phyloP scores from a whole-genome alignment of 1,140 invertebrate species.

The Heliothis subflexa region DNA sequence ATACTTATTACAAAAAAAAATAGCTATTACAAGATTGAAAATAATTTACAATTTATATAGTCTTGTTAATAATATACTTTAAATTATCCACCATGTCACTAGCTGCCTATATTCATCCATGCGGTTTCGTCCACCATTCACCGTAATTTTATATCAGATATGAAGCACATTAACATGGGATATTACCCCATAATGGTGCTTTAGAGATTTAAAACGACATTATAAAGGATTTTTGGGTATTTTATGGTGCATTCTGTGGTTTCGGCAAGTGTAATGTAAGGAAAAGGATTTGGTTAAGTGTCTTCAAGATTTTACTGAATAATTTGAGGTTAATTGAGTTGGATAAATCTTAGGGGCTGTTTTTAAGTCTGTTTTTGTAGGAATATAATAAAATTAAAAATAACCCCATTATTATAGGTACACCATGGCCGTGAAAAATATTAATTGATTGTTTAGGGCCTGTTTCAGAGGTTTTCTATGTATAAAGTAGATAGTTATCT shows the following conservation, averaged over 20 bases:
- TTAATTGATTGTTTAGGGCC: no score
- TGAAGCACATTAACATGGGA: conserved; percentile 29
- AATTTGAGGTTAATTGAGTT: conserved; percentile 12
- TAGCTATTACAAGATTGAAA: no score
- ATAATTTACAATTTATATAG: no score
- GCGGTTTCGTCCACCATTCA: conserved; percentile 21
- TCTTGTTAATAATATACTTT: no score
- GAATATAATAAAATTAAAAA: no score
- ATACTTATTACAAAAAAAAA: no score
- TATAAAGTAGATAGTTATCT: no score
- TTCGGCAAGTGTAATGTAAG: neutral
- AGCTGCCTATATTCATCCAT: neutral
- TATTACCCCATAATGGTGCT: conserved; percentile 22
- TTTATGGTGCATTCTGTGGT: conserved; percentile 27
- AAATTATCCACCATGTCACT: no score
- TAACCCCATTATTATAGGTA: no score
- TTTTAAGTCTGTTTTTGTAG: no score
- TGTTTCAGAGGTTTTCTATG: no score
- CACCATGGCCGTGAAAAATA: no score
- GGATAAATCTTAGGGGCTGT: neutral
- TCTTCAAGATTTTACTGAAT: neutral
- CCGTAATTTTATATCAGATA: conserved; percentile 23
- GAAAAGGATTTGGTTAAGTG: conserved; percentile 23
- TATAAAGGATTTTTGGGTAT: conserved; percentile 39
- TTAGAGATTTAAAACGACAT: conserved; percentile 42